These are phyloP conservation scores for Lanius ludovicianus DNA, from an alignment of 2,113 vertebrate genomes.

Conservation along the genomic window DNA sequence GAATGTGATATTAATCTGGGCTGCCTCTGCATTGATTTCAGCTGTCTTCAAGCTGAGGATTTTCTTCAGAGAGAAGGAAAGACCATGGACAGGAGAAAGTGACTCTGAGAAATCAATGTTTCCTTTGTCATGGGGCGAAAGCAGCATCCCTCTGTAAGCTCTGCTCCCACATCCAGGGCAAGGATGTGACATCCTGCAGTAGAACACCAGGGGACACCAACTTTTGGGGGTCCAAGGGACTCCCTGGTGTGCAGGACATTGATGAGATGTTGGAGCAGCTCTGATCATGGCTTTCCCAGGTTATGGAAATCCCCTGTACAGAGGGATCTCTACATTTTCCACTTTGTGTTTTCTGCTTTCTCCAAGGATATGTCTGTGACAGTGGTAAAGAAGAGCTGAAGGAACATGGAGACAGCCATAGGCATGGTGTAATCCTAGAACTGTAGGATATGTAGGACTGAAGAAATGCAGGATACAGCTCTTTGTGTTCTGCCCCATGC, in stretches of 20 bases:
- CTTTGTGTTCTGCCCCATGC: neutral
- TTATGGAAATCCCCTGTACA: neutral
- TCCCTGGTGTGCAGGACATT: fast-evolving
- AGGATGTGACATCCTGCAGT: neutral
- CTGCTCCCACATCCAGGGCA: neutral
- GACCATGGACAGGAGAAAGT: neutral
- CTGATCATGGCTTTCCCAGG: neutral
- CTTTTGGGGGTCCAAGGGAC: neutral
- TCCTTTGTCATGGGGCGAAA: fast-evolving
- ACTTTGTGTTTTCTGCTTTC: neutral
- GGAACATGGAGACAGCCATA: neutral
- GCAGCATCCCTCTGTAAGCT: neutral
- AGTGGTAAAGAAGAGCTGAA: neutral
- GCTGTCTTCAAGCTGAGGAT: neutral
- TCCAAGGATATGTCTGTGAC: fast-evolving
- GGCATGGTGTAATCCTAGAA: neutral
- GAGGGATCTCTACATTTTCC: neutral
- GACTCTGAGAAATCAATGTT: neutral
- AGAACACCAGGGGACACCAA: neutral
- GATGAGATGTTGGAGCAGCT: neutral
- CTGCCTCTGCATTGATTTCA: neutral
- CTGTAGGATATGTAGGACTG: neutral
- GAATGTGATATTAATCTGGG: conserved; percentile 20
- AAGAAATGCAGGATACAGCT: neutral
- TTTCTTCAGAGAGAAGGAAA: neutral